These are phyloP conservation scores for Drosophila aldrichi DNA, from an alignment of 2,888 invertebrate species.

Conservation along the genomic window DNA sequence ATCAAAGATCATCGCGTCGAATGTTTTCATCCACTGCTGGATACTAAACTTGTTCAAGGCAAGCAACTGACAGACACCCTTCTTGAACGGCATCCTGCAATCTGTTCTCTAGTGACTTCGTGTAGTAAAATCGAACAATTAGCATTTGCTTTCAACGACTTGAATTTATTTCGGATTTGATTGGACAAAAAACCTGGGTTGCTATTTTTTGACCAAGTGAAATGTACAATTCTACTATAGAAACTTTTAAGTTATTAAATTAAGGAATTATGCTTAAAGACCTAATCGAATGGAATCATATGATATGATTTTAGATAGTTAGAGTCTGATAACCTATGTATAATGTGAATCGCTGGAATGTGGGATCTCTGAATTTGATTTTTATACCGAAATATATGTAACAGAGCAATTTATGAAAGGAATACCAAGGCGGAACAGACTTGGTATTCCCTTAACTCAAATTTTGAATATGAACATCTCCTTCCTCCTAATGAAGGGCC, in stretches of 20 bases:
- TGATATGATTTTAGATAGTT: no score
- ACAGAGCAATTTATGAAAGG: no score
- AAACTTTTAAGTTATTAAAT: not conserved
- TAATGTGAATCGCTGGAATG: no score
- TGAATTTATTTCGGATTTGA: slow-evolving; percentile 1
- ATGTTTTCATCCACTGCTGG: slow-evolving; percentile 53
- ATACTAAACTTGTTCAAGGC: slow-evolving; percentile 46
- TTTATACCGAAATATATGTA: no score
- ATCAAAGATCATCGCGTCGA: slow-evolving; percentile 57
- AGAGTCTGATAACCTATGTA: no score
- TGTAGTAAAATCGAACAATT: not conserved
- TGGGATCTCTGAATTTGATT: no score
- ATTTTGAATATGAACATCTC: no score
- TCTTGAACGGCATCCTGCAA: slow-evolving; percentile 20
- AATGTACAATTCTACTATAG: not conserved
- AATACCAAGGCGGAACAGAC: no score
- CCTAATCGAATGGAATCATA: no score
- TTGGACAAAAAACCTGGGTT: not conserved
- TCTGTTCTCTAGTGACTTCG: slow-evolving; percentile 36
- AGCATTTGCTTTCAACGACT: not conserved
- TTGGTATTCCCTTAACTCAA: no score
- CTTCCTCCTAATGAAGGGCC: no score
- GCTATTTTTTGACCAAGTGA: not conserved
- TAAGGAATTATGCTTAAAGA: not conserved
- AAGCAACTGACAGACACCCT: slow-evolving; percentile 53